Percentiles rank a stretch among this genome's conserved stretches.
phyloP scores from a whole-genome alignment of 2,888 invertebrate genomes.

The Blastobasis adustella region DNA sequence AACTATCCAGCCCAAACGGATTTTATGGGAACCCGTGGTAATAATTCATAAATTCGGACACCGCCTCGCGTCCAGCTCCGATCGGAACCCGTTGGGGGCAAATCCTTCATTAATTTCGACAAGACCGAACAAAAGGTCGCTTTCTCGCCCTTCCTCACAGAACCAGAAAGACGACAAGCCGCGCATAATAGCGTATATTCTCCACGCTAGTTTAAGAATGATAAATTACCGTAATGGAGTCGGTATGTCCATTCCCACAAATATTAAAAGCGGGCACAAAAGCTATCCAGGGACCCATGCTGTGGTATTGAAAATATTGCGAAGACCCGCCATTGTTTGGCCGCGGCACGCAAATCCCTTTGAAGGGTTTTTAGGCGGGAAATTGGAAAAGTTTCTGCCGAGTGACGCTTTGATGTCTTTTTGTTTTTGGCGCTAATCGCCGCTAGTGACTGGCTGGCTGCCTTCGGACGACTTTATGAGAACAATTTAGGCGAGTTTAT shows the following conservation, averaged over 20 bases:
- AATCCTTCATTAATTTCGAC: constrained; percentile 51
- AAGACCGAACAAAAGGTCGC: constrained; percentile 48
- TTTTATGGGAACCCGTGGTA: constrained; percentile 62
- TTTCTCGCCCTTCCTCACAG: constrained; percentile 47
- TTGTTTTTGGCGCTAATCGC: constrained; percentile 40
- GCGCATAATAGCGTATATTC: constrained; percentile 57
- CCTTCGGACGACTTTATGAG: neutral
- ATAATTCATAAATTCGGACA: constrained; percentile 69
- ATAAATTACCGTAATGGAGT: constrained; percentile 72
- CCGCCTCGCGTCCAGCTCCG: constrained; percentile 26
- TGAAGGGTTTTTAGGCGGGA: constrained; percentile 52
- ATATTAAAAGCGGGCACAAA: constrained; percentile 69
- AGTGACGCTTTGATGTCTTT: constrained; percentile 54
- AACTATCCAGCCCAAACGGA: constrained; percentile 22
- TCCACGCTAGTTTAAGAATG: constrained; percentile 70
- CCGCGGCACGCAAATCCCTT: constrained; percentile 64
- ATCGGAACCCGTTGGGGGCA: constrained; percentile 41
- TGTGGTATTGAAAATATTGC: constrained; percentile 69
- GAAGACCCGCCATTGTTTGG: constrained; percentile 51
- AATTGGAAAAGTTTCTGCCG: constrained; percentile 65
- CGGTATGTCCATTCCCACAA: constrained; percentile 74
- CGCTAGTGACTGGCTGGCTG: constrained; percentile 1
- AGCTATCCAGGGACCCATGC: constrained; percentile 64
- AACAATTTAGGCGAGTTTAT: neutral
- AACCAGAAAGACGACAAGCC: constrained; percentile 34